A percentile compares a stretch with the other conserved stretches of the same genome.
phyloP scores from a whole-genome alignment of 2,888 invertebrate species.

The Perizoma affinitatum region DNA sequence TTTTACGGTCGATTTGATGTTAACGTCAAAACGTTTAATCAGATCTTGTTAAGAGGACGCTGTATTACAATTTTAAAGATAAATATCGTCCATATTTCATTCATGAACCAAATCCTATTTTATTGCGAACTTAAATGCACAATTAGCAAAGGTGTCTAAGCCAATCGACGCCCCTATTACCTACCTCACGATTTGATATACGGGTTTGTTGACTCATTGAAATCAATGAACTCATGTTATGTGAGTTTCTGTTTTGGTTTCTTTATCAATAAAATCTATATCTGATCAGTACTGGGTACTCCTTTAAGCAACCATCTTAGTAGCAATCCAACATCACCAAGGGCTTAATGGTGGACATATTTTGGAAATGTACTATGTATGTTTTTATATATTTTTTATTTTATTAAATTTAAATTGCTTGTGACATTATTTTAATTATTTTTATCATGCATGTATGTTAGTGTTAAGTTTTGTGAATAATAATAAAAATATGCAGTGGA shows the following conservation, averaged over 20 bases:
- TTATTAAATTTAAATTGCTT: too few species aligned
- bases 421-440: too few species aligned
- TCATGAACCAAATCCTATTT: neutral
- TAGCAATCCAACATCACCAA: too few species aligned
- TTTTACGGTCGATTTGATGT: too few species aligned
- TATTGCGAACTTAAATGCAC: neutral
- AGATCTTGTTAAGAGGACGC: too few species aligned
- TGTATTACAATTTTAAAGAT: neutral
- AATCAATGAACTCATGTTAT: conserved; percentile 1
- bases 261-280: neutral
- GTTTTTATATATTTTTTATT: too few species aligned
- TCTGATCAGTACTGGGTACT: neutral
- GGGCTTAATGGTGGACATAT: too few species aligned
- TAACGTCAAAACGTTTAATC: too few species aligned
- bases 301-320: neutral
- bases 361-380: too few species aligned
- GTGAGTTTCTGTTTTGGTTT: neutral
- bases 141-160: conserved; percentile 3
- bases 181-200: conserved; percentile 6
- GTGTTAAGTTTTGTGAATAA: too few species aligned
- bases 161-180: conserved; percentile 7
- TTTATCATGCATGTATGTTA: too few species aligned
- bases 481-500: too few species aligned
- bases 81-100: neutral
- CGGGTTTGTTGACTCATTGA: conserved; percentile 7